Evolutionary conservation across 2,797 vertebrate species (phyloP), one percentile per base, ranked within the genome.

Genomic region (Rhinella marina): DNA sequence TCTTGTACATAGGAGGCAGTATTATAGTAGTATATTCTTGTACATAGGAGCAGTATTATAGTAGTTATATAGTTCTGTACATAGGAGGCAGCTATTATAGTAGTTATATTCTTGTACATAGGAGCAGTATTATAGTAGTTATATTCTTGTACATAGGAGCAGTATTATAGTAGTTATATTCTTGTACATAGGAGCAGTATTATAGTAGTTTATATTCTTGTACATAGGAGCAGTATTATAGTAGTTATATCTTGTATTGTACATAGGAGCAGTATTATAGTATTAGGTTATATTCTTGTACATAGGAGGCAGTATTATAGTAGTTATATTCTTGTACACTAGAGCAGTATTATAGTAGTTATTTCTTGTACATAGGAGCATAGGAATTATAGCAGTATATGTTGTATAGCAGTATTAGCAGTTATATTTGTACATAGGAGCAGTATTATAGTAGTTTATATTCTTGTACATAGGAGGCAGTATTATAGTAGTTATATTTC

Each of bases 401-500:
- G n/a, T n/a, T n/a, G n/a, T n/a, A n/a, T n/a, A n/a, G n/a, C 32
- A 32, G 32, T 32, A 32, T 32, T 73, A 73, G 32, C 48, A 73
- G 70, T 41, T 48, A 73, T 73, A 73, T 73, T 41, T 73, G 70
- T 73, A 73, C n/a, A 68, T 73, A 79, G 76, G 56, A 2, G 57
- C 17, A 59, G 61, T 64, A 66, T 72, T 72, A 72, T 72, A 72
- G 68, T 72, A 72, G 68, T 72, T 72, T 72, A 72, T 72, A 72
- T 72, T 72, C 68, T 72, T 72, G 70, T 73, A 73, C n/a, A 68
- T 73, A 79, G 76, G 56, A 7, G 76, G 76, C 52, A 29, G 50
- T 79, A 73, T 73, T 73, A 73, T 73, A 73, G 79, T 72, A 59
- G 66, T 68, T 84, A 61, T 52, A 61, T 32, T 32, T 57, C 70